These are phyloP conservation scores for Vesta saturnalis DNA, from an alignment of 2,888 invertebrate species.

Conservation along the genomic window DNA sequence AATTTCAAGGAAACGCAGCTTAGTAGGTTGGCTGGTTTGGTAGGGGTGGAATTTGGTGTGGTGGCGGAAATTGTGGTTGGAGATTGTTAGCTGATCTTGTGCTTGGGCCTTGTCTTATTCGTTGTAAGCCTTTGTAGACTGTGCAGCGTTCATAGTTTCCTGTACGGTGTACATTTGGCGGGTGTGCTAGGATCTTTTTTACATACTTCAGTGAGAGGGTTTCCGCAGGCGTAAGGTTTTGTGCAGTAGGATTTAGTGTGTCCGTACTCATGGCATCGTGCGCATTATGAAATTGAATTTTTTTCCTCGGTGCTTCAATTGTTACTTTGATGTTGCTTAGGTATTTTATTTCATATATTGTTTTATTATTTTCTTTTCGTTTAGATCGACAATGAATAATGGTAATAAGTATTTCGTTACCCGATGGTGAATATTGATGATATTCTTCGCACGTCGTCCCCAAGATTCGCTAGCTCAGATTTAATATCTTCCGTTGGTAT, in stretches of 20 bases:
- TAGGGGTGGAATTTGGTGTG: neutral
- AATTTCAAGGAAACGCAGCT: neutral
- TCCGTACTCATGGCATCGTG: too few relatives aligned
- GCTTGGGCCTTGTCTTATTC: constrained; percentile 4
- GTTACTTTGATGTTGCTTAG: constrained; percentile 11
- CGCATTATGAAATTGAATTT: too few relatives aligned
- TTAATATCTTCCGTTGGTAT: constrained; percentile 7
- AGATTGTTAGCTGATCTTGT: constrained; percentile 8
- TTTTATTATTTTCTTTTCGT: constrained; percentile 11
- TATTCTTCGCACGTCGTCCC: neutral
- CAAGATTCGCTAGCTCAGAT: constrained; percentile 8
- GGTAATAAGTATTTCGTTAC: too few relatives aligned
- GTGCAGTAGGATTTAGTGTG: constrained; percentile 13
- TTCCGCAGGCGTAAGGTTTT: too few relatives aligned
- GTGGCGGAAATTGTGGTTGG: constrained; percentile 8
- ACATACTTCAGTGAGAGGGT: too few relatives aligned
- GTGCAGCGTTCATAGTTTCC: neutral
- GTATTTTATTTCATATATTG: constrained; percentile 14
- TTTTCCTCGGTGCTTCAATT: neutral
- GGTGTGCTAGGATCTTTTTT: constrained; percentile 2
- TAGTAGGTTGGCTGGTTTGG: constrained; percentile 9
- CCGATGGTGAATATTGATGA: constrained; percentile 6
- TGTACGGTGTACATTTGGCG: neutral
- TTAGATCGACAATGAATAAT: constrained; percentile 4
- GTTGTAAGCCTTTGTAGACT: constrained; percentile 3